Evolutionary conservation across 1,140 invertebrate species (phyloP).

Genomic region (Neodiprion fabricii): DNA sequence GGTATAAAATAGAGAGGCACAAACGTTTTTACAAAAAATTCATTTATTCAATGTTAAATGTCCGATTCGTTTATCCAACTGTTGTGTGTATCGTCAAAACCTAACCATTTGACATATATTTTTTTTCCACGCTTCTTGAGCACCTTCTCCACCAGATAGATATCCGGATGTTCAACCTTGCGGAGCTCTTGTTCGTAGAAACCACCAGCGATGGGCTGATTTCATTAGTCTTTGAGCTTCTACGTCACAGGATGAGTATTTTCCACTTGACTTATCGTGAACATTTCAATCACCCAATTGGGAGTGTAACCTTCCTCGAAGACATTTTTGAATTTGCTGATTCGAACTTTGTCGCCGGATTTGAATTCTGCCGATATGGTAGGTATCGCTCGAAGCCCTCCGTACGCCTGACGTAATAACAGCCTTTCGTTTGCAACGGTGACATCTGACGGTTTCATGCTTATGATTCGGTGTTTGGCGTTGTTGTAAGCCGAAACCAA

Average conservation of each 20-base stretch:
- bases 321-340: constrained; percentile 49
- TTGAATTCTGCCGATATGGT: constrained; percentile 34
- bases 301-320: constrained; percentile 55
- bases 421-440: constrained; percentile 1
- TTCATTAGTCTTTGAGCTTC: constrained; percentile 41
- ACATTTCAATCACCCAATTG: constrained; percentile 54
- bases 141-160: constrained; percentile 47
- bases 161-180: constrained; percentile 26
- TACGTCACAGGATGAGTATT: constrained; percentile 46
- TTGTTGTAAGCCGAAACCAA: constrained; percentile 48
- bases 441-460: constrained; percentile 17
- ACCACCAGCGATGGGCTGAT: constrained; percentile 39
- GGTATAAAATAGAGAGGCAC: too few relatives aligned
- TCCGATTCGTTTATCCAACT: neutral
- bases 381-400: neutral
- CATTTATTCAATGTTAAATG: neutral
- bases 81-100: constrained; percentile 25
- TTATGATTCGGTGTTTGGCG: constrained; percentile 17
- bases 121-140: constrained; percentile 38
- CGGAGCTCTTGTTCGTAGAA: constrained; percentile 46
- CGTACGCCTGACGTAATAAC: neutral
- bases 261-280: constrained; percentile 44
- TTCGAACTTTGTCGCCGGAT: constrained; percentile 46
- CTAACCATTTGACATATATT: constrained; percentile 44
- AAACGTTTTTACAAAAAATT: too few relatives aligned